Conservation (phyloP, 1,140 invertebrate genomes). For the Cephus cinctus region DNA sequence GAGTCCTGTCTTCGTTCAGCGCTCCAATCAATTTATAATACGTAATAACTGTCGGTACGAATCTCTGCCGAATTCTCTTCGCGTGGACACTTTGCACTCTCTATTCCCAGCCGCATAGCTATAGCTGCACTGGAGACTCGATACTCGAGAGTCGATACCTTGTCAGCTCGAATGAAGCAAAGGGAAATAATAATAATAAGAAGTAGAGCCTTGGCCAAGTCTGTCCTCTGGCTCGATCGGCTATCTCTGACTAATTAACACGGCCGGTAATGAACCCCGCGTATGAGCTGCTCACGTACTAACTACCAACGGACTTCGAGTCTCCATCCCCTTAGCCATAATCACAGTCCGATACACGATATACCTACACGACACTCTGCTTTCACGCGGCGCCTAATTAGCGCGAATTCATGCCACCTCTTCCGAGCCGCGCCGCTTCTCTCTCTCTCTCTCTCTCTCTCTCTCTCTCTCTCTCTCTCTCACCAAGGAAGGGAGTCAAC, state of each 20-base stretch:
- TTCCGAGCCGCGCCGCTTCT: constrained; percentile 16
- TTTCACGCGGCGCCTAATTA: constrained; percentile 48
- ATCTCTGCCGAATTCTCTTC: no score
- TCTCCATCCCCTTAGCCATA: constrained; percentile 29
- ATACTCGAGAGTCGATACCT: no score
- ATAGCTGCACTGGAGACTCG: no score
- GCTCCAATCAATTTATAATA: no score
- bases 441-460: constrained; percentile 15
- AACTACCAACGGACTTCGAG: constrained; percentile 4
- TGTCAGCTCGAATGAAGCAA: no score
- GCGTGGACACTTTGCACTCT: no score
- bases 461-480: constrained; percentile 7
- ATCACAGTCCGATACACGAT: constrained; percentile 39
- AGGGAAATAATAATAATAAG: no score
- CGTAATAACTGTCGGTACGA: no score
- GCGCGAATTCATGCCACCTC: constrained; percentile 25
- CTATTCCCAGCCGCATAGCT: no score
- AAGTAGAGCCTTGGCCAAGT: no score
- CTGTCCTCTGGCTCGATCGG: constrained; percentile 41
- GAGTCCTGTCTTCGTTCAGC: no score
- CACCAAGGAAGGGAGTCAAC: constrained; percentile 16
- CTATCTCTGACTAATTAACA: constrained; percentile 52
- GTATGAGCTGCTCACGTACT: constrained; percentile 37
- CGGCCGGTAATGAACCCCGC: constrained; percentile 49
- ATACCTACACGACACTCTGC: constrained; percentile 3